Evolutionary conservation across 2,113 vertebrate species (phyloP), one percentile per base, ranked within the genome.

Genomic region (Eulemur rufifrons): DNA sequence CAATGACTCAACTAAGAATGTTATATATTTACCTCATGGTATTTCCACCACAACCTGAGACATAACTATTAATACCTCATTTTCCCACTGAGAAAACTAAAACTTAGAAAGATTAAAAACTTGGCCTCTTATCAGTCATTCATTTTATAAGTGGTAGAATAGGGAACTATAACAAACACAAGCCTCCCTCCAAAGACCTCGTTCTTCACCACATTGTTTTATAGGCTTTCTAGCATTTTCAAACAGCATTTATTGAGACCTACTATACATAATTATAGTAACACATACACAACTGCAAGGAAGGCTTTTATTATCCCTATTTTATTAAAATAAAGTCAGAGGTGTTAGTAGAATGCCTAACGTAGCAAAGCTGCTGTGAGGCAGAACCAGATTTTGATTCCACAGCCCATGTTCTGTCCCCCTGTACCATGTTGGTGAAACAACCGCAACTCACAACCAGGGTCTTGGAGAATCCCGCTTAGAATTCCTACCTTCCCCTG

Each of bases 371-470:
- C 63, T 32, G 2, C 50, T 37, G 8, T 11, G 9, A 64, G 54
- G 20, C 27, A 25, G 20, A 34, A 14, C 50, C 25, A 52, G 81
- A 34, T 50, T 47, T 29, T n/a, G 12, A 50, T n/a, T 66, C 34
- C 2, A 2, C 3, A 23, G 27, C 23, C 18, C 12, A 2, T 8
- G 12, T 12, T 69, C 64, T 27, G 3, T 71, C 56, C 64, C 64
- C 34, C 37, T 76, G 25, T 2, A 11, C 8, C 6, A 0, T 15
- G 12, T 9, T 21, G 13, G 68, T 47, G 8, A 63, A 34, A 23
- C 34, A 56, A 11, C 11, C 4, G 0, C 10, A 27, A 45, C 42
- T 47, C 14, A 25, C 1, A n/a, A 7, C 2, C 11, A 27, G 5
- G 8, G 27, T 42, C 42, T 80, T 47, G 4, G 12, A 84, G 56